These are phyloP conservation scores for Lagopus leucura DNA, from an alignment of 2,113 vertebrate species.

Conservation along the genomic window DNA sequence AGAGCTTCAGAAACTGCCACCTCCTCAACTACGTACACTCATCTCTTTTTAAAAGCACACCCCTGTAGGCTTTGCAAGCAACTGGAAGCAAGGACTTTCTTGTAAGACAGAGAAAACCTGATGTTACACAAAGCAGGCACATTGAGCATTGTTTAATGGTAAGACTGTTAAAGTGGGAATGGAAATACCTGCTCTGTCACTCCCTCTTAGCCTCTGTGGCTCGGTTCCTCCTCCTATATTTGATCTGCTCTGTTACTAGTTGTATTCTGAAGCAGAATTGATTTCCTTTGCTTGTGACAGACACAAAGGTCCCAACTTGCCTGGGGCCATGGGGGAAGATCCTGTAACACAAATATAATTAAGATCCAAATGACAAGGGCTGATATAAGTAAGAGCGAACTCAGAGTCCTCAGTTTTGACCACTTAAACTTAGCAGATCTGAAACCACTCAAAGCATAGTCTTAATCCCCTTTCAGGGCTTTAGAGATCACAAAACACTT, in stretches of 20 bases:
- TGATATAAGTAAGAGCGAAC: not conserved
- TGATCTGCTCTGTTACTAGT: not conserved
- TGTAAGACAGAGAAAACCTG: not conserved
- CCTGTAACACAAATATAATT: not conserved
- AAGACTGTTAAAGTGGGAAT: not conserved
- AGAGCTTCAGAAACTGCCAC: not conserved
- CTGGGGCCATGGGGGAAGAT: not conserved
- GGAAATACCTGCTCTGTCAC: not conserved
- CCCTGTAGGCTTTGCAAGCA: not conserved
- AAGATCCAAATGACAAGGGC: not conserved
- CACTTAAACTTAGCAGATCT: not conserved
- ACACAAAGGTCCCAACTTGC: not conserved
- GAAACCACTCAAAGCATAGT: not conserved
- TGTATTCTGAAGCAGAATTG: not conserved
- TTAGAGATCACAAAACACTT: not conserved
- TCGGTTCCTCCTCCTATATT: not conserved
- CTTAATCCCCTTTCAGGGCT: not conserved
- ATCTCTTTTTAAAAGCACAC: not conserved
- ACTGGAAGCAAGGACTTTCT: not conserved
- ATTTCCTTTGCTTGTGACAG: not conserved
- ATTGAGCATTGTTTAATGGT: not conserved
- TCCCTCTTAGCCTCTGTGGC: not conserved
- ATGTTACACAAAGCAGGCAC: not conserved
- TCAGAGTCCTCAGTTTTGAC: not conserved
- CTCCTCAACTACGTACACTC: not conserved